Base-by-base conservation (phyloP, 2,113 vertebrate genomes). In the Coturnix japonica region DNA sequence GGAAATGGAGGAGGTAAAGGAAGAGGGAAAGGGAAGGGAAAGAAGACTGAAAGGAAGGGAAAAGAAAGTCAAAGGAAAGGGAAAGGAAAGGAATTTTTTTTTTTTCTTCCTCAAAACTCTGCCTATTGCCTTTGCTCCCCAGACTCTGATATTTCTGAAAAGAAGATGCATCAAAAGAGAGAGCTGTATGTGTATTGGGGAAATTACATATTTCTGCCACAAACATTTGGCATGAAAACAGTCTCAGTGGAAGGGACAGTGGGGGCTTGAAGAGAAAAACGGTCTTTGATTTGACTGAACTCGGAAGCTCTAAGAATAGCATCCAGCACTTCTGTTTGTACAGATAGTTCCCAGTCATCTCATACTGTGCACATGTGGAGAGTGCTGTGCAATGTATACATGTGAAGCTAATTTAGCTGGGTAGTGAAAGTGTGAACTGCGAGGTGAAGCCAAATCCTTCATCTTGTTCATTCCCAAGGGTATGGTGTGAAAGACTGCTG, bases 361-460 rank as follows among this genome's bases (percentile, higher is more conserved):
- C 41, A 33, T 33, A 41, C 26, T 74, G 13, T 21, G 6, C 26
- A 8, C 53, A 43, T 60, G 35, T 81, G 67, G 63, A 46, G 16
- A 85, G 26, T 9, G 25, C 11, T 39, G 47, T 8, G 5, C 57
- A 81, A 47, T 64, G 47, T 17, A 33, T 81, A 53, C 73, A 65
- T 35, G 6, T 70, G 81, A 91, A 84, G 57, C 16, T 43, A 61
- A 63, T 91, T 91, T 81, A 89, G 7, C 28, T 70, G 33, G 5
- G 37, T 30, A 79, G 49, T 57, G 70, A 94, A 91, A 90, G 53
- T 73, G 57, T 76, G 60, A 85, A 74, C 53, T 79, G 31, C 37
- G n/a, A 78, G 59, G 14, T 2, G 1, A 75, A 90, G 53, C 35
- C 44, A 89, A 17, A 25, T 57, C 5, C 23, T 69, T 61, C 16